These are phyloP conservation scores for Mus spretus DNA, from an alignment of 2,797 vertebrate species.

Conservation along the genomic window DNA sequence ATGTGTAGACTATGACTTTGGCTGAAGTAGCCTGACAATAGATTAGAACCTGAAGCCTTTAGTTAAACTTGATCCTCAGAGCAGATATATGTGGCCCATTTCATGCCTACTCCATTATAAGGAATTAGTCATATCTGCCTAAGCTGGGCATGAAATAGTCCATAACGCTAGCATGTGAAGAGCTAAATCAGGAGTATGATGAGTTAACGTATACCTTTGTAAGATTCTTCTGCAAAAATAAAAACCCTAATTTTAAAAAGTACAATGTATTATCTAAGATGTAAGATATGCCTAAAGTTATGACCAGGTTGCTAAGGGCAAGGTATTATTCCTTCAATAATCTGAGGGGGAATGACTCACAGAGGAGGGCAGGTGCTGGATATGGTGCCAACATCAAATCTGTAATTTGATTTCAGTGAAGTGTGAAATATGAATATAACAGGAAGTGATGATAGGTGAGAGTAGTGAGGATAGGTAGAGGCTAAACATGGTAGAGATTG, in stretches of 20 bases:
- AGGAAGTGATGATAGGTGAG: neutral
- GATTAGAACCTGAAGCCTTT: neutral
- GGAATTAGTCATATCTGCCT: neutral
- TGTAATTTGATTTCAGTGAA: neutral
- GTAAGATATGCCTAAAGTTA: neutral
- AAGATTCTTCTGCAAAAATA: neutral
- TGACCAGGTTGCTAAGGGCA: neutral
- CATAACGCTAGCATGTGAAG: neutral
- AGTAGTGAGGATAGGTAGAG: neutral
- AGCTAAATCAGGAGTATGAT: neutral
- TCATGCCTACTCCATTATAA: neutral
- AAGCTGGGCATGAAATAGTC: neutral
- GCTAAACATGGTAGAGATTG: conserved; percentile 29
- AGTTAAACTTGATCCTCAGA: neutral
- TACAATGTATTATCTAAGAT: neutral
- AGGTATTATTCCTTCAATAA: neutral
- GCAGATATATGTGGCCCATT: neutral
- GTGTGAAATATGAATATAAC: conserved; percentile 30
- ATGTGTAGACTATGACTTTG: neutral
- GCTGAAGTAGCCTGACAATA: neutral
- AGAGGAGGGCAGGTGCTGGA: neutral
- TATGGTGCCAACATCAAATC: neutral
- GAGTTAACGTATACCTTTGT: neutral
- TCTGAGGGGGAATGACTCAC: neutral
- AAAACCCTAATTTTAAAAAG: neutral